phyloP scores from a whole-genome alignment of 2,888 invertebrate species.

The Caenorhabditis imperialis region DNA sequence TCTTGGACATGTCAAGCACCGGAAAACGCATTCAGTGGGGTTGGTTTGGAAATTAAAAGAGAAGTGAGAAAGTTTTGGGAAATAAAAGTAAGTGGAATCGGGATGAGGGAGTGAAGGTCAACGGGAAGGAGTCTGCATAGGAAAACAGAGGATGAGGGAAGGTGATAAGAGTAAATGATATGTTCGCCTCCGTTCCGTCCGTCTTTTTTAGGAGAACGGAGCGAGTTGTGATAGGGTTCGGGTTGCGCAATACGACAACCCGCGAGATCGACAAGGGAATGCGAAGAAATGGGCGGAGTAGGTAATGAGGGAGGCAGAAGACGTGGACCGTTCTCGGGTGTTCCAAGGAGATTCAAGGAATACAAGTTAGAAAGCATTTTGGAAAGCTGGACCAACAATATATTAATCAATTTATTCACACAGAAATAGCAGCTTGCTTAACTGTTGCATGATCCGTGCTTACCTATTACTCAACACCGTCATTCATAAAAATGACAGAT shows the following conservation, averaged over 20 bases:
- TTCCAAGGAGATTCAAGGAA: no score
- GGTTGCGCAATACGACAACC: conserved; percentile 53
- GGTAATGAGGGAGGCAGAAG: conserved; percentile 3
- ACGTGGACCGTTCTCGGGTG: not conserved
- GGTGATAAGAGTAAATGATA: conserved; percentile 51
- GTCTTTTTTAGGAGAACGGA: conserved; percentile 31
- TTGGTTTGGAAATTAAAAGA: conserved; percentile 1
- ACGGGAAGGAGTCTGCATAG: conserved; percentile 18
- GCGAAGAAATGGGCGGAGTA: conserved; percentile 9
- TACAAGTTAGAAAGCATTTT: no score
- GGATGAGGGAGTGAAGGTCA: conserved; percentile 37
- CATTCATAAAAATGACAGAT: no score
- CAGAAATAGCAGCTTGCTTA: no score
- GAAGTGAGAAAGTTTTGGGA: conserved; percentile 45
- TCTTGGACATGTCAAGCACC: conserved; percentile 45
- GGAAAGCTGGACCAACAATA: no score
- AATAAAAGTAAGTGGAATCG: conserved; percentile 33
- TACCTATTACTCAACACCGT: no score
- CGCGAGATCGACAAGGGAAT: conserved; percentile 34
- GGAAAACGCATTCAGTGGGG: not conserved
- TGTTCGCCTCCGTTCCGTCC: conserved; percentile 11
- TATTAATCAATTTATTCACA: no score
- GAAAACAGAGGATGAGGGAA: conserved; percentile 21
- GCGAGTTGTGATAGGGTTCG: conserved; percentile 50
- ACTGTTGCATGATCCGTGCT: no score